Conservation (phyloP, 92 coral and sea anemone species). For the Bergia sp. region DNA sequence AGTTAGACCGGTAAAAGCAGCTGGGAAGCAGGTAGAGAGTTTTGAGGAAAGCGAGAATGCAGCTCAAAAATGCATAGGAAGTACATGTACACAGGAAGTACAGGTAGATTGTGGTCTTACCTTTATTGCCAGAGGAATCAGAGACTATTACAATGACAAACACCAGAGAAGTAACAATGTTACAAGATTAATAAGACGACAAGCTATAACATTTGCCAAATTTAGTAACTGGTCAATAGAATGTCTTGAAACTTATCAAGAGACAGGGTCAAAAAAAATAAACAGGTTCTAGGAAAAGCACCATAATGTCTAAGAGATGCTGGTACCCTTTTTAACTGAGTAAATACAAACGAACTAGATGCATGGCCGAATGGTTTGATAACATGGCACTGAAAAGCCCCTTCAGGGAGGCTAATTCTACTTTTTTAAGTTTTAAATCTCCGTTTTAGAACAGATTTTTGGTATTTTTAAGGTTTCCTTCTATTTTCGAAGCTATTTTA, state of each 20-base stretch:
- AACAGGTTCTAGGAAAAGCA: conserved; percentile 60
- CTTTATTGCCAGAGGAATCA: conserved; percentile 47
- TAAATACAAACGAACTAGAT: conserved; percentile 46
- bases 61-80: conserved; percentile 10
- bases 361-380: conserved; percentile 40
- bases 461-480: too few relatives aligned
- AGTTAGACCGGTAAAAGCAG: conserved; percentile 2
- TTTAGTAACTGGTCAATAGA: conserved; percentile 63
- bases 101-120: conserved; percentile 62
- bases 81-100: background rate
- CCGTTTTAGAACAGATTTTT: too few relatives aligned
- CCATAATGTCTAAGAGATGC: conserved; percentile 63
- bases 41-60: conserved; percentile 9
- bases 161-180: conserved; percentile 65
- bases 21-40: background rate
- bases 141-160: conserved; percentile 59
- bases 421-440: conserved; percentile 21
- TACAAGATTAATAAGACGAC: conserved; percentile 56
- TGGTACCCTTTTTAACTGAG: conserved; percentile 64
- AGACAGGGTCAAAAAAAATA: conserved; percentile 54
- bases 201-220: conserved; percentile 67
- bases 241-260: conserved; percentile 42
- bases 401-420: background rate
- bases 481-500: too few relatives aligned
- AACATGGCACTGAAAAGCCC: background rate